phyloP scores from a whole-genome alignment of 1,140 invertebrate species.

The Sitophilus oryzae region DNA sequence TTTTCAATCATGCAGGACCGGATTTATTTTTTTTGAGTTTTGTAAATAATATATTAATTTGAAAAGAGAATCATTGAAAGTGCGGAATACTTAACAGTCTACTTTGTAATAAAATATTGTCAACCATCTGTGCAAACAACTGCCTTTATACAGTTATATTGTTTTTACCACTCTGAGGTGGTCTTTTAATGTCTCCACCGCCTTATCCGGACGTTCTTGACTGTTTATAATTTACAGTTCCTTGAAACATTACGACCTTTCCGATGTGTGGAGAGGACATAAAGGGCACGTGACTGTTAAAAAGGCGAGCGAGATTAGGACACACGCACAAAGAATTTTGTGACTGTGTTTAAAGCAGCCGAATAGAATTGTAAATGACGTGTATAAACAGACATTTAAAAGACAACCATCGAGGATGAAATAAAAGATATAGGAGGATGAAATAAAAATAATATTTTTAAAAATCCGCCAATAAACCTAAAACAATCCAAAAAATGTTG shows the following conservation, averaged over 20 bases:
- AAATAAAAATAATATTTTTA: too few species aligned
- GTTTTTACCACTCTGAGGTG: neutral
- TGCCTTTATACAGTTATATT: too few species aligned
- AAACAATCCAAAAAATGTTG: too few species aligned
- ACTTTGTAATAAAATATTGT: constrained; percentile 11
- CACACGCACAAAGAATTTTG: neutral
- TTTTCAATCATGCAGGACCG: too few species aligned
- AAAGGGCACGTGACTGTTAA: neutral
- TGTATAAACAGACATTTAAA: neutral
- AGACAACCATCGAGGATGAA: too few species aligned
- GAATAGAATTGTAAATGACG: too few species aligned
- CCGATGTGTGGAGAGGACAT: neutral
- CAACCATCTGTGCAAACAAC: constrained; percentile 11
- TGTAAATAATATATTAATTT: neutral
- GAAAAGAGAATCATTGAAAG: constrained; percentile 6
- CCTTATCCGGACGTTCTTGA: constrained; percentile 2
- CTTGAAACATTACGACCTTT: neutral
- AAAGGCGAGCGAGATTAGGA: neutral
- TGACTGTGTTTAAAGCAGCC: too few species aligned
- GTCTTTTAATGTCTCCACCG: constrained; percentile 10
- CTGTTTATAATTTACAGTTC: constrained; percentile 7
- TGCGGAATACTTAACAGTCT: constrained; percentile 8
- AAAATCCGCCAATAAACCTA: too few species aligned
- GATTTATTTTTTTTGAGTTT: neutral
- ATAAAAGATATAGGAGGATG: too few species aligned